These are phyloP conservation scores for Etheostoma cragini DNA, from an alignment of 2,113 vertebrate species.

Conservation along the genomic window DNA sequence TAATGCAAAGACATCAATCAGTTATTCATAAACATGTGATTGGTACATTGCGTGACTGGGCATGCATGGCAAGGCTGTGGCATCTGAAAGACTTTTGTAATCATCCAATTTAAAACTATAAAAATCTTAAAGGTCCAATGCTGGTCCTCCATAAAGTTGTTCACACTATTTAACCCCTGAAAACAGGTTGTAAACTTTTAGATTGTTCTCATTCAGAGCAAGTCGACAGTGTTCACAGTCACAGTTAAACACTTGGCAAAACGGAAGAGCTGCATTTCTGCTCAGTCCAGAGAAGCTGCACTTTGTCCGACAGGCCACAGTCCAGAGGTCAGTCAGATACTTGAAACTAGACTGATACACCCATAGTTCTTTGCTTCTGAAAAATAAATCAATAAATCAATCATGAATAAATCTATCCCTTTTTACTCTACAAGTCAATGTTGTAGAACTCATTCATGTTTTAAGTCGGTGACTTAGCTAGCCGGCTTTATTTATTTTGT, in stretches of 20 bases:
- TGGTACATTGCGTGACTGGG: not conserved
- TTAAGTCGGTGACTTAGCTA: not conserved
- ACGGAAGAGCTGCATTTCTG: constrained; percentile 9
- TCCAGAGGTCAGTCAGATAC: constrained; percentile 9
- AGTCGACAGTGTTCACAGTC: constrained; percentile 26
- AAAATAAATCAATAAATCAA: not conserved
- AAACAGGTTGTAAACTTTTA: not conserved
- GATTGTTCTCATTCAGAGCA: constrained; percentile 21
- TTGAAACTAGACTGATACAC: not conserved
- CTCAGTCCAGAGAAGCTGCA: not conserved
- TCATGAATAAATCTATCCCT: not conserved
- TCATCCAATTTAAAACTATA: not conserved
- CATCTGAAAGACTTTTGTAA: not conserved
- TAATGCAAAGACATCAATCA: not conserved
- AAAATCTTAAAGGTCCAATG: not conserved
- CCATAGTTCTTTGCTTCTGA: constrained; percentile 7
- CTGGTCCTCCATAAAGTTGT: not conserved
- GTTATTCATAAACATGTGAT: not conserved
- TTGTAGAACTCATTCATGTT: not conserved
- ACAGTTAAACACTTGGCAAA: constrained; percentile 36
- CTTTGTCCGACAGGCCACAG: constrained; percentile 1
- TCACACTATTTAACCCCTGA: not conserved
- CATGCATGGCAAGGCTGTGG: constrained; percentile 35
- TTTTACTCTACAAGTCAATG: not conserved
- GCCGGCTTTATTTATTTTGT: not conserved